phyloP scores from a whole-genome alignment of 2,113 vertebrate species.

The Nesoenas mayeri region DNA sequence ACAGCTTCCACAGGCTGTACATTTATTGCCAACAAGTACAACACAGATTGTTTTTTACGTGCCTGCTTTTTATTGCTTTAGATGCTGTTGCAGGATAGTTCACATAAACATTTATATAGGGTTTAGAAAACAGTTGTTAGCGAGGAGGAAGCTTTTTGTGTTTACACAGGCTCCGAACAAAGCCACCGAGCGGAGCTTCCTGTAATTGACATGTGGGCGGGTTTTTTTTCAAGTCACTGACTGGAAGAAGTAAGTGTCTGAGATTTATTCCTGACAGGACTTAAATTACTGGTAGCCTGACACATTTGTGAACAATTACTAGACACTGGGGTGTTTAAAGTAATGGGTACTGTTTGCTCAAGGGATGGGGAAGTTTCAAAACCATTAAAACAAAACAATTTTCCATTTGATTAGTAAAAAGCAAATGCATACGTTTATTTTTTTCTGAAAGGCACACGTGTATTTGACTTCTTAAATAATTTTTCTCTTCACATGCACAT shows the following conservation, averaged over 20 bases:
- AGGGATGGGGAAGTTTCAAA: constrained; percentile 77
- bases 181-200: constrained; percentile 77
- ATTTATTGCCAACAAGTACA: constrained; percentile 68
- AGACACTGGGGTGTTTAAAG: constrained; percentile 80
- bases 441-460: neutral
- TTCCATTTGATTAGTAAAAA: constrained; percentile 76
- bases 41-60: constrained; percentile 58
- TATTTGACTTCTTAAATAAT: constrained; percentile 43
- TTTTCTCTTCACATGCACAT: constrained; percentile 8
- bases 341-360: constrained; percentile 74
- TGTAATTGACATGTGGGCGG: constrained; percentile 87
- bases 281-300: constrained; percentile 80
- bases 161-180: constrained; percentile 83
- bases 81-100: constrained; percentile 67
- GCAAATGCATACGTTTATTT: constrained; percentile 38
- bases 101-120: constrained; percentile 83
- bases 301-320: constrained; percentile 83
- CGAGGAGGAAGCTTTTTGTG: constrained; percentile 78
- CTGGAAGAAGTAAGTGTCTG: constrained; percentile 81
- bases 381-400: constrained; percentile 74
- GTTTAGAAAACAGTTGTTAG: constrained; percentile 82
- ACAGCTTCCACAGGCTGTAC: constrained; percentile 59
- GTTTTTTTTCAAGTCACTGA: constrained; percentile 81
- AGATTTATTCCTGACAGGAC: constrained; percentile 82
- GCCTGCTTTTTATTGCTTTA: constrained; percentile 68